Base-by-base conservation (phyloP, 2,113 vertebrate genomes). In the Dromiciops gliroides region DNA sequence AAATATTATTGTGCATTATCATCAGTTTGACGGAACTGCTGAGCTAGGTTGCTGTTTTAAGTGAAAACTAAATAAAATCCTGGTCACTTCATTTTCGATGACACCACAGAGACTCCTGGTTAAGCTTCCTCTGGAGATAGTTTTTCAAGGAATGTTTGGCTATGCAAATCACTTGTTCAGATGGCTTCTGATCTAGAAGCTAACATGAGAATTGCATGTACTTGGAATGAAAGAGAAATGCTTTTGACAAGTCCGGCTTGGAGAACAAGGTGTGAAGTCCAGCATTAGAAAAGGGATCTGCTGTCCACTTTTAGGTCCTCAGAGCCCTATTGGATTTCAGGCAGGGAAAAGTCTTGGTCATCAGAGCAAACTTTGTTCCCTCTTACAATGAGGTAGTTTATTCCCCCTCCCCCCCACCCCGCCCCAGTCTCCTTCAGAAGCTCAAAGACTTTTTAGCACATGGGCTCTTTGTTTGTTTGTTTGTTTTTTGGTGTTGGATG, bases 91-190 rank as follows among this genome's bases (percentile, higher is more conserved):
- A 93, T 97, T 98, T 98, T 90, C 4, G 12, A 96, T 93, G 95
- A 96, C 92, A 92, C 97, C 67, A 0, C 23, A 48, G 96, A 95
- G 93, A 89, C 51, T 92, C 89, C 94, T 92, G 96, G 92, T 97
- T 98, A 97, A 97, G 94, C 97, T 97, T 97, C 95, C 97, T 92
- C 97, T 47, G 50, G 95, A 95, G 97, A 95, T 51, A 92, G n/a
- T 92, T 97, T 97, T 90, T 96, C 92, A 94, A 98, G 95, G 96
- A 90, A 95, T 98, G 83, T 97, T 98, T 98, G 93, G 94, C 91
- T 96, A 95, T 98, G 97, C 97, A 97, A 96, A 97, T 95, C 93
- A 97, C 93, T 90, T 94, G 91, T 96, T 97, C 94, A 96, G 97
- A 95, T 91, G 93, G 97, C 97, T 97, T 89, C 60, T 91, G 94